Percentiles rank a stretch among this genome's conserved stretches.
Conservation (phyloP, 2,113 vertebrate genomes). For the Platichthys flesus region DNA sequence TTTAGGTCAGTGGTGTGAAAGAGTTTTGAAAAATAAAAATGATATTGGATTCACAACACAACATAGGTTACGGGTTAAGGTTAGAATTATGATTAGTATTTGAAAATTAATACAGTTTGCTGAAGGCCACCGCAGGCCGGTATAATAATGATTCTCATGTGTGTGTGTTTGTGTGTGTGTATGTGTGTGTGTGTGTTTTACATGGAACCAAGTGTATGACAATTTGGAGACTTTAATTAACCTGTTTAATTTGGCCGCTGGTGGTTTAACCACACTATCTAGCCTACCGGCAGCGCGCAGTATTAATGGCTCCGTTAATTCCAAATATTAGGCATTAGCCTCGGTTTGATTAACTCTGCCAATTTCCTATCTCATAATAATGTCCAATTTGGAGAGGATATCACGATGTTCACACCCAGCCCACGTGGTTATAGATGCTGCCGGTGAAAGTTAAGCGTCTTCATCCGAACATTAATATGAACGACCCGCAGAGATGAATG, state of each 20-base stretch:
- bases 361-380: slow-evolving; percentile 71
- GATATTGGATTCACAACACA: slow-evolving; percentile 4
- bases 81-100: slow-evolving; percentile 32
- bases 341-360: slow-evolving; percentile 75
- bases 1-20: too few species aligned
- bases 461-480: slow-evolving; percentile 46
- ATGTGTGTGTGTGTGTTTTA: slow-evolving; percentile 37
- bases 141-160: slow-evolving; percentile 22
- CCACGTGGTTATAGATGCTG: slow-evolving; percentile 20
- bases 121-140: slow-evolving; percentile 12
- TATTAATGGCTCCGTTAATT: slow-evolving; percentile 73
- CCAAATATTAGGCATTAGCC: slow-evolving; percentile 74
- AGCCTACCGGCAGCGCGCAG: slow-evolving; percentile 45
- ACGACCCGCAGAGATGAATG: slow-evolving; percentile 53
- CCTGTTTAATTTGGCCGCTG: slow-evolving; percentile 75
- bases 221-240: slow-evolving; percentile 79
- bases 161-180: slow-evolving; percentile 2
- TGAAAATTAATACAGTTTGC: slow-evolving; percentile 32
- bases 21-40: background rate
- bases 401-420: slow-evolving; percentile 58
- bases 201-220: slow-evolving; percentile 42
- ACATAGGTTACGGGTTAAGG: slow-evolving; percentile 12
- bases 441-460: slow-evolving; percentile 50
- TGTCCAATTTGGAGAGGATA: slow-evolving; percentile 52
- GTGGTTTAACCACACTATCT: slow-evolving; percentile 74